A percentile compares a stretch with the other conserved stretches of the same genome.
These are phyloP conservation scores for Sylvicola cinctus DNA, from an alignment of 2,888 invertebrate species.

Conservation along the genomic window DNA sequence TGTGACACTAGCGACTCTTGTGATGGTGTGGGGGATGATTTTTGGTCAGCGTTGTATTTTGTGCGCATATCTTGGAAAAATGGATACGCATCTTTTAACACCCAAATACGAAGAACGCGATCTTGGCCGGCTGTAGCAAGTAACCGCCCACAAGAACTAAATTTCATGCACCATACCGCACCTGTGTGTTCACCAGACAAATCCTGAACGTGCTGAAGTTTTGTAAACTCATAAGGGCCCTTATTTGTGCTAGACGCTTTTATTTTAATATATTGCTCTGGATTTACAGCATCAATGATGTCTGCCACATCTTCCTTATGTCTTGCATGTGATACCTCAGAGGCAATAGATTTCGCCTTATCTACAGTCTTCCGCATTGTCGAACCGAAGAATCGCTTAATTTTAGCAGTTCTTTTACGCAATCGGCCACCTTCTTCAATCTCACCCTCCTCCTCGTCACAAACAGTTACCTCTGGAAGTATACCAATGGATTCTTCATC, in stretches of 20 bases:
- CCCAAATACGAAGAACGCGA: conserved; percentile 85
- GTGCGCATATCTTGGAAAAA: conserved; percentile 91
- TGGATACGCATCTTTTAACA: conserved; percentile 68
- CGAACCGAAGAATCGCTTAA: conserved; percentile 67
- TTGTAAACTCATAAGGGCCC: conserved; percentile 91
- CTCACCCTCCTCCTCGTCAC: conserved; percentile 26
- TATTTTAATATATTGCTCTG: conserved; percentile 64
- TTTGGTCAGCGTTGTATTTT: conserved; percentile 76
- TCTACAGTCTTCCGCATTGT: conserved; percentile 82
- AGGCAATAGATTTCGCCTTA: conserved; percentile 76
- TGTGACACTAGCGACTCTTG: conserved; percentile 77
- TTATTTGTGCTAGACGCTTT: conserved; percentile 93
- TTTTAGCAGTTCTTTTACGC: conserved; percentile 31
- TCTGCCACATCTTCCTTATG: conserved; percentile 74
- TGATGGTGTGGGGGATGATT: conserved; percentile 81
- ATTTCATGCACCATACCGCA: conserved; percentile 98
- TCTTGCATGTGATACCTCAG: conserved; percentile 70
- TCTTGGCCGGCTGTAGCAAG: conserved; percentile 97
- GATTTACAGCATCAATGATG: conserved; percentile 60
- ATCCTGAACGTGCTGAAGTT: conserved; percentile 75
- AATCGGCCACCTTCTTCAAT: conserved; percentile 25
- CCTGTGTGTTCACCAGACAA: conserved; percentile 69
- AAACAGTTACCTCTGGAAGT: conserved; percentile 22
- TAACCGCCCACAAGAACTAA: conserved; percentile 84
- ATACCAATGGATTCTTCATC: conserved; percentile 52